Conservation (phyloP, 2,113 vertebrate species). For the Spea bombifrons region DNA sequence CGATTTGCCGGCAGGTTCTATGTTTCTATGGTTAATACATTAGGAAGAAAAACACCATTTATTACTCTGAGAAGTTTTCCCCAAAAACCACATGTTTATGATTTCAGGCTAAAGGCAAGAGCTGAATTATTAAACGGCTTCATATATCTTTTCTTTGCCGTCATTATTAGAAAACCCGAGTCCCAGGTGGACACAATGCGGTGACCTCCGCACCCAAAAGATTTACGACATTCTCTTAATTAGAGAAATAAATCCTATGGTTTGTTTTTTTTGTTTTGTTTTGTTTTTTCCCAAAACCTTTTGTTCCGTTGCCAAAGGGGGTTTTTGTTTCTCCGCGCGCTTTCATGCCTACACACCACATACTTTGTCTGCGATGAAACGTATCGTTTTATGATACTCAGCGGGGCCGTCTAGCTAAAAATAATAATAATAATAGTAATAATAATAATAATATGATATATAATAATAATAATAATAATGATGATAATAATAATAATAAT, state of each 20-base stretch:
- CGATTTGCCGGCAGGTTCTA: too few relatives aligned
- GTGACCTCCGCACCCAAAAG: slow-evolving; percentile 25
- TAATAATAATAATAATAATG: neutral
- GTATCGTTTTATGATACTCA: slow-evolving; percentile 4
- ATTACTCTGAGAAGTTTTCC: slow-evolving; percentile 1
- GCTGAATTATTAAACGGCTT: slow-evolving; percentile 19
- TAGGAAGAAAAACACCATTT: neutral
- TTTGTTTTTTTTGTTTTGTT: neutral
- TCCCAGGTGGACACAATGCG: slow-evolving; percentile 10
- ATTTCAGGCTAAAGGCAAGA: slow-evolving; percentile 5
- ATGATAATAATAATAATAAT: neutral
- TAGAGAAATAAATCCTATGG: slow-evolving; percentile 35
- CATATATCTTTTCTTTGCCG: slow-evolving; percentile 4
- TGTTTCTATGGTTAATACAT: too few relatives aligned
- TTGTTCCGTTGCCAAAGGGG: slow-evolving; percentile 16
- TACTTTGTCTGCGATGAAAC: neutral
- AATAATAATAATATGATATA: too few relatives aligned
- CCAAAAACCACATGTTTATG: slow-evolving; percentile 9
- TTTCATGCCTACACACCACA: neutral
- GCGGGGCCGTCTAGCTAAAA: neutral
- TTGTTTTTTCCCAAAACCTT: slow-evolving; percentile 30
- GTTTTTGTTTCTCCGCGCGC: neutral
- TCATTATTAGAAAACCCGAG: neutral
- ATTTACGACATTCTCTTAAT: slow-evolving; percentile 37
- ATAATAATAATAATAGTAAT: neutral